A percentile compares a stretch with the other conserved stretches of the same genome.
phyloP scores from a whole-genome alignment of 1,140 invertebrate genomes.

The Bombus huntii region DNA sequence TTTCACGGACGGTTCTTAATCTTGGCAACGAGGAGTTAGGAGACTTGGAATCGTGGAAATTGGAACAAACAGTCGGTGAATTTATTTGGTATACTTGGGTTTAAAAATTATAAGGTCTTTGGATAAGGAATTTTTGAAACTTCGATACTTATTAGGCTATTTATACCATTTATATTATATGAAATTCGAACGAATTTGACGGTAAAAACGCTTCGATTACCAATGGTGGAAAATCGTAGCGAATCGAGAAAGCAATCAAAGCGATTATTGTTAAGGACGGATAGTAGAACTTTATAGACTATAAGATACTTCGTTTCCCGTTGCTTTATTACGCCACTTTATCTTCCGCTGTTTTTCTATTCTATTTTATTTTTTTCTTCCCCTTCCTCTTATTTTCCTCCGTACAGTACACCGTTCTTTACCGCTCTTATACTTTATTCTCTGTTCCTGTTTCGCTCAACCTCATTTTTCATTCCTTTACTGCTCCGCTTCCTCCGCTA shows the following conservation, averaged over 20 bases:
- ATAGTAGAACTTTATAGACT: not conserved
- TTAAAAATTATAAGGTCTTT: not conserved
- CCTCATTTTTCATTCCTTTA: slow-evolving; percentile 51
- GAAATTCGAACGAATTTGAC: not conserved
- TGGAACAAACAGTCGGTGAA: not conserved
- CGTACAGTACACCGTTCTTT: slow-evolving; percentile 26
- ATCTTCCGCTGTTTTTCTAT: slow-evolving; percentile 7
- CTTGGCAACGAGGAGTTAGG: not conserved
- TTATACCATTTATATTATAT: not conserved
- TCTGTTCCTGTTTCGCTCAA: slow-evolving; percentile 41
- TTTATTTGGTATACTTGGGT: not conserved
- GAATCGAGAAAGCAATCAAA: slow-evolving; percentile 4
- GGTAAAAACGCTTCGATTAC: not conserved
- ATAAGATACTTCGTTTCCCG: slow-evolving; percentile 13
- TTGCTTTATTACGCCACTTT: slow-evolving; percentile 32
- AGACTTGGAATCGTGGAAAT: not conserved
- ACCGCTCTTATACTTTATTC: slow-evolving; percentile 48
- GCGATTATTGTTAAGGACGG: slow-evolving; percentile 28
- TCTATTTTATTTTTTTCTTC: not conserved
- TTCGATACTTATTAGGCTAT: not conserved
- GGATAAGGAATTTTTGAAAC: not conserved
- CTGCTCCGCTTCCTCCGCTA: slow-evolving; percentile 22
- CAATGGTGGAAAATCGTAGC: not conserved
- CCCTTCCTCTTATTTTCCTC: not conserved
- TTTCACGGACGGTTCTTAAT: not conserved